Base-by-base conservation (phyloP, 2,113 vertebrate species). In the Chlorodrepanis virens region DNA sequence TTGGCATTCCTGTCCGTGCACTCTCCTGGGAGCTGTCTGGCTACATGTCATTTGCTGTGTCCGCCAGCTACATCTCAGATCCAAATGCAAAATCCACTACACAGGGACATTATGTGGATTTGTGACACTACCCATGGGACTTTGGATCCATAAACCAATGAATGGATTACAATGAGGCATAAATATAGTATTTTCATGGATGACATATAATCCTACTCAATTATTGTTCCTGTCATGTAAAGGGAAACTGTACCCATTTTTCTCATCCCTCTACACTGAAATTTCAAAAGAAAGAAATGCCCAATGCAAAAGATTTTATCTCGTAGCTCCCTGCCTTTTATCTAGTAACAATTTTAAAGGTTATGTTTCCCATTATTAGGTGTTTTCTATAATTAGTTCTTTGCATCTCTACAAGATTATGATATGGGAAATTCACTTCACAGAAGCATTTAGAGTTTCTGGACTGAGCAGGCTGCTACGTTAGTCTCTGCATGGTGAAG, bases 111-210 rank as follows among this genome's bases (percentile, higher is more conserved):
- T 97, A 95, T 90, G 97, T 97, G 97, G 96, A 97, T 98, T 98
- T 98, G 97, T 98, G 98, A 98, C 97, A 96, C 87, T 95, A 95
- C 98, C 98, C 94, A 0, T 97, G 98, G 98, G 97, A 97, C 93
- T 96, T 70, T 1, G n/a, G 98, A 98, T 98, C 98, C 96, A 98
- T 98, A 98, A 98, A 98, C 98, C 97, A 97, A 97, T 98, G 98
- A 98, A 97, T 97, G 98, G 98, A 98, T 98, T 98, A 98, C 98
- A 98, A 98, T 95, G 97, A 97, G 92, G 94, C 97, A 96, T 98
- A 98, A 98, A 98, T 98, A 98, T 29, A 96, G 93, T 95, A 87
- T 97, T 98, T 98, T 98, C 97, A 96, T 97, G 97, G 93, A 96
- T 98, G 98, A 98, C 97, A 97, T 95, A 96, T 95, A 97, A 96